These are phyloP conservation scores for Donacobius atricapilla DNA, from an alignment of 2,113 vertebrate genomes.

Conservation along the genomic window DNA sequence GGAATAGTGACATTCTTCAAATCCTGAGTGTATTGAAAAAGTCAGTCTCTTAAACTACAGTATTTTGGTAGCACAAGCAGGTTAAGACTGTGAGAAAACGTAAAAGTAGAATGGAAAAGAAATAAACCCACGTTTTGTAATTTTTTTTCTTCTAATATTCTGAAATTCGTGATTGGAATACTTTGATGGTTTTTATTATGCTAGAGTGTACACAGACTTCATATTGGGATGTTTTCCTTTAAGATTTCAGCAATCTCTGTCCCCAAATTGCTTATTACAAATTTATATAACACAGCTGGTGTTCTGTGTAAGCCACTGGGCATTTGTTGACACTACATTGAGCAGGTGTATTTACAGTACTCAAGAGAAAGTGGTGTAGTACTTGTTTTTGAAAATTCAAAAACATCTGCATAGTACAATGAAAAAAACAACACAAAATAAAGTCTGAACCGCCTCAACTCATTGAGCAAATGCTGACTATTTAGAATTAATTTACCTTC, in stretches of 20 bases:
- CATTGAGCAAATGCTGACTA: constrained; percentile 68
- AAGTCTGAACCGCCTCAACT: background rate
- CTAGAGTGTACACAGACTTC: background rate
- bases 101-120: background rate
- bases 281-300: constrained; percentile 21
- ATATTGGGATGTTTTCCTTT: background rate
- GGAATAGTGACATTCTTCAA: background rate
- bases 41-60: background rate
- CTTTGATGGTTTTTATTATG: background rate
- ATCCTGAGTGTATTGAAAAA: background rate
- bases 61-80: background rate
- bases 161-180: background rate
- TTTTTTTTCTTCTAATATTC: background rate
- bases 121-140: background rate
- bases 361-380: background rate
- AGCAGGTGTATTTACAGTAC: constrained; percentile 25
- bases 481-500: constrained; percentile 74
- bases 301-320: background rate
- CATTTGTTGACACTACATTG: constrained; percentile 6
- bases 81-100: background rate
- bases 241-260: background rate
- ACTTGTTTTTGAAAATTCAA: constrained; percentile 8
- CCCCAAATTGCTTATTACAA: background rate
- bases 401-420: background rate
- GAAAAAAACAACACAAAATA: background rate